Base-by-base conservation (phyloP, 2,888 invertebrate species). In the Drosophila pullipes region DNA sequence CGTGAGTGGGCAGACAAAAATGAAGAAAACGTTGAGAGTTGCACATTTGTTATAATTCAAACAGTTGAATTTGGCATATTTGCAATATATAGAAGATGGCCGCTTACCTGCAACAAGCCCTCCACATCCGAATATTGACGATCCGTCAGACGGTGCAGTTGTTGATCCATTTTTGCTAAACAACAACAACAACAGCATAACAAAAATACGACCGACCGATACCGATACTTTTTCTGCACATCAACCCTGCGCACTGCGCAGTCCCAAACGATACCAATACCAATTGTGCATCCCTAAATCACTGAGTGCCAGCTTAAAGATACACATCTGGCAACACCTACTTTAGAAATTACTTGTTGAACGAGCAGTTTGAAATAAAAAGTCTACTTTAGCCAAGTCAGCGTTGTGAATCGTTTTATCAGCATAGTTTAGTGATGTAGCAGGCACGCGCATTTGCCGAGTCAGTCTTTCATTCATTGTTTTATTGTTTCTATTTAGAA, bases 61-160 rank as follows among this genome's bases (percentile, higher is more conserved):
- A 61, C 61, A 65, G 18, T 55, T 44, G 4, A 25, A 31, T 33
- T 54, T 30, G 16, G n/a, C 31, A 28, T 64, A 63, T 63, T 55
- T 22, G 28, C 30, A 61, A 60, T 64, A 39, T 52, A 25, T 53
- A 39, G 28, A 50, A 50, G 53, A 55, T 79, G 33, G 31, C 37
- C 66, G 47, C 64, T 69, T 66, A 86, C 85, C 90, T 86, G 88
- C 61, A 85, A 73, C 58, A 89, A 74, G 57, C 90, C 85, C 66
- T 87, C 89, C 39, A 85, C 85, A 63, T 89, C 88, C 39, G 90
- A 88, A 55, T 86, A 89, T 47, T 89, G 88, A 73, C 90, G 88
- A 81, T 86, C 87, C 69, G 85, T 90, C 70, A 86, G 86, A 83
- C 89, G 87, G 74, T 89, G 90, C 55, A 81, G 81, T 81, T 81